These are phyloP conservation scores for Danio aesculapii DNA, from an alignment of 2,797 vertebrate species.

Conservation along the genomic window DNA sequence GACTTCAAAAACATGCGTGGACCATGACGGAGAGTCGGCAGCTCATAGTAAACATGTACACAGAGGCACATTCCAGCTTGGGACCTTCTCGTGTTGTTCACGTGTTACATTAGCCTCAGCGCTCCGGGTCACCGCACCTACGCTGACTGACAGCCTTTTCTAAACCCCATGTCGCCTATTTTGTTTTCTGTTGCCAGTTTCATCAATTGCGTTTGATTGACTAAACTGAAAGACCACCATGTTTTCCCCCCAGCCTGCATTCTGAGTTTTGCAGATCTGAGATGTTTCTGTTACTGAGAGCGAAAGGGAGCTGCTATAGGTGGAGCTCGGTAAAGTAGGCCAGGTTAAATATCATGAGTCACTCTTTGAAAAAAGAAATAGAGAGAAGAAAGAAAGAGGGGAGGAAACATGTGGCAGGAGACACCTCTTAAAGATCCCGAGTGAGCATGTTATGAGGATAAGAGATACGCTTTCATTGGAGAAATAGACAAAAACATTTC, in stretches of 20 bases:
- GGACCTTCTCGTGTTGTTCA: slow-evolving; percentile 63
- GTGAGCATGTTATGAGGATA: slow-evolving; percentile 23
- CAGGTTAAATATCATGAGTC: slow-evolving; percentile 42
- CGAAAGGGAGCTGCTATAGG: slow-evolving; percentile 17
- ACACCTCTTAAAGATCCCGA: slow-evolving; percentile 24
- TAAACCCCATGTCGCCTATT: slow-evolving; percentile 77
- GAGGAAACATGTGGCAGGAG: background rate
- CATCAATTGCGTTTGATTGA: slow-evolving; percentile 78
- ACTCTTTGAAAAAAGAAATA: slow-evolving; percentile 4
- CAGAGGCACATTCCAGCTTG: slow-evolving; percentile 72
- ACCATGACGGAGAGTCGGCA: slow-evolving; percentile 58
- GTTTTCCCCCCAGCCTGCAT: slow-evolving; percentile 52
- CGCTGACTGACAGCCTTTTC: slow-evolving; percentile 80
- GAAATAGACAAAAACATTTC: background rate
- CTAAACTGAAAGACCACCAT: slow-evolving; percentile 75
- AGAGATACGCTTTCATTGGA: slow-evolving; percentile 2
- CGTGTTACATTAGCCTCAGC: slow-evolving; percentile 72
- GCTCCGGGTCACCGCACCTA: slow-evolving; percentile 75
- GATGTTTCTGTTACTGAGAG: slow-evolving; percentile 21
- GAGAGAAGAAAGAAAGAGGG: slow-evolving; percentile 8
- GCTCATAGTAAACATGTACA: slow-evolving; percentile 74
- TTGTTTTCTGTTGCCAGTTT: slow-evolving; percentile 73
- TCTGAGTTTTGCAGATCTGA: slow-evolving; percentile 32
- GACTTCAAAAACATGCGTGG: slow-evolving; percentile 47
- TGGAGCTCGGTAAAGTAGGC: slow-evolving; percentile 7